These are phyloP conservation scores for Agrochola lota DNA, from an alignment of 2,888 invertebrate genomes.

Conservation along the genomic window DNA sequence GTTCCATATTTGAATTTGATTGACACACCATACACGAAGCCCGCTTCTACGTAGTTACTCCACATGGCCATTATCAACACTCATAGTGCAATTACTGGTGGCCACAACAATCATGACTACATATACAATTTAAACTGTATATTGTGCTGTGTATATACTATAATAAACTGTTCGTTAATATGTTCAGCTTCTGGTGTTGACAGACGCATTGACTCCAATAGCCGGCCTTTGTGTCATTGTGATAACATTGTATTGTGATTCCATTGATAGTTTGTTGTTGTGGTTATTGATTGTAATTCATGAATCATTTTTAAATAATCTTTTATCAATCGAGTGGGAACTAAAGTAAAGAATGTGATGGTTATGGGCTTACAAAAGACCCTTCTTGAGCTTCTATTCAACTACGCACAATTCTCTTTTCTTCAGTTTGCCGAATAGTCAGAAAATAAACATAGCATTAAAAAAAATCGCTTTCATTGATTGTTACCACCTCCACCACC, in stretches of 20 bases:
- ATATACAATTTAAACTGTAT: neutral
- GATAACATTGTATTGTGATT: conserved; percentile 31
- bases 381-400: neutral
- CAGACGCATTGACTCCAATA: conserved; percentile 61
- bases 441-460: neutral
- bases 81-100: conserved; percentile 32
- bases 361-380: neutral
- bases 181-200: conserved; percentile 60
- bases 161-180: conserved; percentile 19
- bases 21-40: neutral
- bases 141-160: neutral
- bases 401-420: neutral
- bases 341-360: neutral
- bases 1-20: neutral
- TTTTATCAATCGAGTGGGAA: neutral
- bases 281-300: conserved; percentile 14
- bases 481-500: neutral
- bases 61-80: conserved; percentile 11
- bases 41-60: neutral
- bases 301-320: neutral
- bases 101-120: conserved; percentile 31
- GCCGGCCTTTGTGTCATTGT: conserved; percentile 55
- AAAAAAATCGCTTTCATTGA: neutral
- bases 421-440: neutral
- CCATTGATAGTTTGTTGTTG: conserved; percentile 20